Evolutionary conservation across 1,140 invertebrate species (phyloP), one percentile per base, ranked within the genome.

Genomic region (Asbolus verrucosus): DNA sequence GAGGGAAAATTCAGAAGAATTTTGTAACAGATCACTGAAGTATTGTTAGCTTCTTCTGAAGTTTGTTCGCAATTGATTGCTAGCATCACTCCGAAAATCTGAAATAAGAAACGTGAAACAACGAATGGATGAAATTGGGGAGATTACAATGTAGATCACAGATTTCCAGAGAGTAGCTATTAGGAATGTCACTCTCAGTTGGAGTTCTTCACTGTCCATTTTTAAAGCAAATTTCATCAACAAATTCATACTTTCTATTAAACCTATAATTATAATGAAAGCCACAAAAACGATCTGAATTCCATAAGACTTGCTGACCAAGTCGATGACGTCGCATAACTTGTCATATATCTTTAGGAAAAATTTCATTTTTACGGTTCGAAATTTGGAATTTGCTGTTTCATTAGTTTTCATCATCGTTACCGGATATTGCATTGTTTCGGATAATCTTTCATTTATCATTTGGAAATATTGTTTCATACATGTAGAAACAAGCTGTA

Each of bases 71-170:
- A 41, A 30, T 39, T 24, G 46, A 65, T 41, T 4, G 62, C 33
- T 30, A 65, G 24, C 6, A 65, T 43, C 5, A 65, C n/a, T 24
- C 62, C 62, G 16, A 65, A 65, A 27, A 65, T 16, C 62, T 65
- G n/a, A 11, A 63, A 38, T 62, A 2, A 5, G n/a, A n/a, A n/a
- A n/a, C n/a, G n/a, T n/a, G n/a, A n/a, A 31, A 6, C 13, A 31
- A 61, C 19, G 30, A 62, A 36, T 62, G 9, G 24, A 38, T n/a
- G 11, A 18, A 43, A 4, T 30, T 30, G 27, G 9, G 4, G 9
- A 30, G 4, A 30, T 5, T 30, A 30, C 62, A 27, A 65, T 27
- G 30, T 31, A 65, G 31, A 65, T 65, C 14, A 65, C 14, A 2
- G 62, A 65, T 2, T 27, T 30, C 24, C 21, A 27, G 1, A n/a